A percentile compares a stretch with the other conserved stretches of the same genome.
Evolutionary conservation across 64 coral and sea anemone genomes (phyloP).

Genomic region (Cladopsammia gracilis): DNA sequence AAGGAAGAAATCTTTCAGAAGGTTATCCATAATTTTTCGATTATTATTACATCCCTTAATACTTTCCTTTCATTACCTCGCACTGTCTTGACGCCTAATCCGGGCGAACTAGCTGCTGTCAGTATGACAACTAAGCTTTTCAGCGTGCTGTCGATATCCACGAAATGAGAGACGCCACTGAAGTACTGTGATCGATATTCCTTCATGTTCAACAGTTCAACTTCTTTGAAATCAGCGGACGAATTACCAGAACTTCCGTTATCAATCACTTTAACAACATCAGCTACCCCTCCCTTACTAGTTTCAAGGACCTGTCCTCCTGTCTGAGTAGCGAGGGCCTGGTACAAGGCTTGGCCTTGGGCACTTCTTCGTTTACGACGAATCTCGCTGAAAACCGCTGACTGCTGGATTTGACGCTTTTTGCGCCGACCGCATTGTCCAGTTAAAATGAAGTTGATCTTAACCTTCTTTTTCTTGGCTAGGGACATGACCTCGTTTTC

Average conservation of each 20-base stretch:
- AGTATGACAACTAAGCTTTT: constrained; percentile 43
- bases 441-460: constrained; percentile 47
- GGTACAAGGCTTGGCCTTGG: constrained; percentile 22
- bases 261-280: constrained; percentile 50
- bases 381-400: neutral
- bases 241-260: constrained; percentile 31
- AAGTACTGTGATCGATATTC: constrained; percentile 9
- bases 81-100: neutral
- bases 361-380: constrained; percentile 34
- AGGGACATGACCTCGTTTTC: constrained; percentile 42
- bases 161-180: neutral
- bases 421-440: constrained; percentile 44
- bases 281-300: constrained; percentile 44
- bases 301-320: constrained; percentile 70
- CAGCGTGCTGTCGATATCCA: constrained; percentile 46
- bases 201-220: constrained; percentile 39
- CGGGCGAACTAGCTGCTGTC: neutral
- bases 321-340: constrained; percentile 52
- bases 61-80: constrained; percentile 26
- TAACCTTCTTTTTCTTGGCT: constrained; percentile 43
- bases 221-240: constrained; percentile 21
- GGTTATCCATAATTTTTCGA: no score
- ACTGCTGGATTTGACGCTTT: neutral
- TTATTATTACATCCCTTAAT: no score
- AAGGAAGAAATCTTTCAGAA: no score